phyloP scores from a whole-genome alignment of 2,797 vertebrate species.

The Paramormyrops hopkinsi region DNA sequence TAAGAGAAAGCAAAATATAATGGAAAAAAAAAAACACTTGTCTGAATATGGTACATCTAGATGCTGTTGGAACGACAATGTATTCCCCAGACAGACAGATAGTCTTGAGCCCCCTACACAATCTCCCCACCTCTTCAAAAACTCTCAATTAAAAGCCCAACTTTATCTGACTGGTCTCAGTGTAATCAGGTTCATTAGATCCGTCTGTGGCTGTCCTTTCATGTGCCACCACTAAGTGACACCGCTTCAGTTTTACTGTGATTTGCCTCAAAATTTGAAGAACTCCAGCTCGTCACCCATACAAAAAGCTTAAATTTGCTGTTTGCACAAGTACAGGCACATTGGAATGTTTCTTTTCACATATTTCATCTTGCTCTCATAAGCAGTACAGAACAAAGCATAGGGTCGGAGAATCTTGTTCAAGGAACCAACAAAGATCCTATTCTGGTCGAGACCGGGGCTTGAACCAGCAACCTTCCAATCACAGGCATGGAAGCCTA shows the following conservation, averaged over 20 bases:
- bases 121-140: neutral
- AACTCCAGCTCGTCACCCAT: neutral
- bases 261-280: neutral
- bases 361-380: neutral
- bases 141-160: neutral
- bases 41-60: neutral
- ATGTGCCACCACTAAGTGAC: neutral
- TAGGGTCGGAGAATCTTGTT: neutral
- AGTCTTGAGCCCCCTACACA: neutral
- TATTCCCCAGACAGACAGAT: neutral
- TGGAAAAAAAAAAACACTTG: neutral
- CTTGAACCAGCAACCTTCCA: neutral
- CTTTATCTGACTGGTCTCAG: neutral
- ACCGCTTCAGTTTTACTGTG: neutral
- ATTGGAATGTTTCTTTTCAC: neutral
- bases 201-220: neutral
- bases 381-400: neutral
- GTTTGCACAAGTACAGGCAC: neutral
- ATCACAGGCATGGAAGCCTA: neutral
- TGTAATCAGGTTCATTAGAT: neutral
- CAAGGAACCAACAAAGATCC: neutral
- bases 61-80: neutral
- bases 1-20: neutral
- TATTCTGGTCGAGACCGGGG: neutral
- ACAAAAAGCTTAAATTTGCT: neutral